A percentile compares a stretch with the other conserved stretches of the same genome.
phyloP scores from a whole-genome alignment of 2,113 vertebrate genomes.

The Elgaria multicarinata region DNA sequence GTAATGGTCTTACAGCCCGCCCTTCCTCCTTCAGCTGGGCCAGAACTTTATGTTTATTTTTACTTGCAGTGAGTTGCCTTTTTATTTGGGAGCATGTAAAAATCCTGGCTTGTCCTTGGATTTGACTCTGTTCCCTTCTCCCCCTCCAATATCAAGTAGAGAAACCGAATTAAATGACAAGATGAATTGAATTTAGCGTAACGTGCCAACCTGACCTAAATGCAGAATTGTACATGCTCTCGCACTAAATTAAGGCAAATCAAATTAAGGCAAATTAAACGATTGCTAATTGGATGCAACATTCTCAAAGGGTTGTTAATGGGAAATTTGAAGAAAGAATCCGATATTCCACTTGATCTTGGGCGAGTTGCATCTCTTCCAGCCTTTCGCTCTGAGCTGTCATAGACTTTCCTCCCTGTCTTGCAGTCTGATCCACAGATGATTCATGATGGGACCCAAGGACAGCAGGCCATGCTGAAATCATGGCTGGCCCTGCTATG shows the following conservation, averaged over 20 bases:
- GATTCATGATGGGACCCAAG: background rate
- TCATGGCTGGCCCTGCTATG: background rate
- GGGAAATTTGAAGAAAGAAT: conserved; percentile 13
- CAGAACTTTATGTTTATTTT: no score
- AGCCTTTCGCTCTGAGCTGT: background rate
- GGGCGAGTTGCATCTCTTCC: background rate
- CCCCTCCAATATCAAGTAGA: background rate
- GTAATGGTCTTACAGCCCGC: no score
- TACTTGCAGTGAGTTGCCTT: no score
- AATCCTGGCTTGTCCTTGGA: background rate
- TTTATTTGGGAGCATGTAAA: background rate
- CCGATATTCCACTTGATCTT: background rate
- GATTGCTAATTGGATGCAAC: conserved; percentile 17
- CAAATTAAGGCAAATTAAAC: conserved; percentile 12
- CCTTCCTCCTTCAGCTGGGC: no score
- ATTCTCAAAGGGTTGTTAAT: background rate
- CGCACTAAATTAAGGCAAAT: conserved; percentile 1
- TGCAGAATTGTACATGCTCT: background rate
- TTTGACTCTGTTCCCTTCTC: background rate
- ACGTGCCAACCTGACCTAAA: background rate
- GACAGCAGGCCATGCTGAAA: background rate
- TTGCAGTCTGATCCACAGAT: background rate
- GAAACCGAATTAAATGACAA: background rate
- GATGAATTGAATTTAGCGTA: background rate
- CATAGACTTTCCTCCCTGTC: no score